Conservation (phyloP, 2,797 vertebrate genomes). For the Premnoplex brunnescens region DNA sequence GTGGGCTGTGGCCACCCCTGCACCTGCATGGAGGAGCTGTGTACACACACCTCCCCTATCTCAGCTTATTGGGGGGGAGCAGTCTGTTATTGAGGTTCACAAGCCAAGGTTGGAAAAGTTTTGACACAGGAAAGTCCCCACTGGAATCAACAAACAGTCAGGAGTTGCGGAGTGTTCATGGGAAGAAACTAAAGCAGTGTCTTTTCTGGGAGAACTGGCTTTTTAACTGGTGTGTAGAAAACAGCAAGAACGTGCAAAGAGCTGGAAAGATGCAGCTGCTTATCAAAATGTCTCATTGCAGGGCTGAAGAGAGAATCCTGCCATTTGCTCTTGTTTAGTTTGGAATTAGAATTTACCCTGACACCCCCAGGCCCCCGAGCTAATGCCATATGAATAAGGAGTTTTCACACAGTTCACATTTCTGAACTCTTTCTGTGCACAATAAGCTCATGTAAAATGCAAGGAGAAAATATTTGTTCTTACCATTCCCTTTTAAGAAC, state of each 20-base stretch:
- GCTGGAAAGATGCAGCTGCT: neutral
- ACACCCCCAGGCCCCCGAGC: neutral
- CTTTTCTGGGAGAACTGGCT: neutral
- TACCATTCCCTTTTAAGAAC: slow-evolving; percentile 74
- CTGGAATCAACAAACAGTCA: neutral
- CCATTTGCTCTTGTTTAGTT: neutral
- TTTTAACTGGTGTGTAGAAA: neutral
- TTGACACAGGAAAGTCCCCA: neutral
- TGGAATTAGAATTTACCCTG: neutral
- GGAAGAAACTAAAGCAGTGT: neutral
- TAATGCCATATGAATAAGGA: neutral
- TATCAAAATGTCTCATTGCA: neutral
- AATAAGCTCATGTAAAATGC: neutral
- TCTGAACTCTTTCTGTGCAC: neutral
- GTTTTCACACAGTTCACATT: neutral
- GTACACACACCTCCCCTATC: accelerated
- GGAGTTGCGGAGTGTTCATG: neutral
- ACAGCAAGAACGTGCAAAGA: neutral
- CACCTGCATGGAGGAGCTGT: neutral
- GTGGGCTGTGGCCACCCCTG: neutral
- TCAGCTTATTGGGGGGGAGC: neutral
- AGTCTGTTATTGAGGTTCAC: neutral
- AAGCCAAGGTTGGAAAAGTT: neutral
- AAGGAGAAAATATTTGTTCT: neutral
- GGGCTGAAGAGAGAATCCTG: neutral